A percentile compares a stretch with the other conserved stretches of the same genome.
phyloP scores from a whole-genome alignment of 2,888 invertebrate species.

The Epirrita christyi region DNA sequence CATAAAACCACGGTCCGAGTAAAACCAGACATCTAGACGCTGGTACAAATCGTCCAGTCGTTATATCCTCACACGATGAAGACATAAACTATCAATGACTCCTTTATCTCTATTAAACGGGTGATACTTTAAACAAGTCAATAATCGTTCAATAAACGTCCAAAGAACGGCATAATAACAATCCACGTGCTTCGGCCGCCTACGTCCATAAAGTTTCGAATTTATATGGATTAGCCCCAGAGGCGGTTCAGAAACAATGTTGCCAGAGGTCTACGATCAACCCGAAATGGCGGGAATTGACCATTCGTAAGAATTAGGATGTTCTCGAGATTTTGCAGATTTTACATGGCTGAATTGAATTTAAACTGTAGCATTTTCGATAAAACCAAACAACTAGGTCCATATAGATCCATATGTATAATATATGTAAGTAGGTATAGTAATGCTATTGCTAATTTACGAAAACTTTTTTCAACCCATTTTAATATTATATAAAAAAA shows the following conservation, averaged over 20 bases:
- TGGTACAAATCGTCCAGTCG: slow-evolving; percentile 52
- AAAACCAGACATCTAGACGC: slow-evolving; percentile 63
- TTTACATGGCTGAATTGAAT: slow-evolving; percentile 21
- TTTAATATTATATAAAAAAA: too few relatives aligned
- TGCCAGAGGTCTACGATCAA: slow-evolving; percentile 40
- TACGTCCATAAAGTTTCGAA: slow-evolving; percentile 78
- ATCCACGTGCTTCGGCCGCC: slow-evolving; percentile 73
- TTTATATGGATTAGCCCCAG: slow-evolving; percentile 82
- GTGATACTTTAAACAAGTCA: slow-evolving; percentile 83
- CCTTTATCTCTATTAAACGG: slow-evolving; percentile 82
- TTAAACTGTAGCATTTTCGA: too few relatives aligned
- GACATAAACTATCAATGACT: slow-evolving; percentile 76
- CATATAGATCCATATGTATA: too few relatives aligned
- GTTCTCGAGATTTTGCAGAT: slow-evolving; percentile 26
- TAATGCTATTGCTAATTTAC: too few relatives aligned
- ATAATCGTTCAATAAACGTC: slow-evolving; percentile 84
- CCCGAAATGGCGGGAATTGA: slow-evolving; percentile 39
- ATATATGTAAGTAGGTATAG: too few relatives aligned
- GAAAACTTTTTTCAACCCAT: too few relatives aligned
- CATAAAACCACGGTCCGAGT: slow-evolving; percentile 62
- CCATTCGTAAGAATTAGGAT: slow-evolving; percentile 30
- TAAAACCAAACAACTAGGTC: too few relatives aligned
- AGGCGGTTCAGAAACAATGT: slow-evolving; percentile 78
- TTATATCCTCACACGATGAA: slow-evolving; percentile 70
- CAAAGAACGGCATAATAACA: slow-evolving; percentile 81